These are phyloP conservation scores for Phymatocera aterrima DNA, from an alignment of 2,888 invertebrate genomes.

Conservation along the genomic window DNA sequence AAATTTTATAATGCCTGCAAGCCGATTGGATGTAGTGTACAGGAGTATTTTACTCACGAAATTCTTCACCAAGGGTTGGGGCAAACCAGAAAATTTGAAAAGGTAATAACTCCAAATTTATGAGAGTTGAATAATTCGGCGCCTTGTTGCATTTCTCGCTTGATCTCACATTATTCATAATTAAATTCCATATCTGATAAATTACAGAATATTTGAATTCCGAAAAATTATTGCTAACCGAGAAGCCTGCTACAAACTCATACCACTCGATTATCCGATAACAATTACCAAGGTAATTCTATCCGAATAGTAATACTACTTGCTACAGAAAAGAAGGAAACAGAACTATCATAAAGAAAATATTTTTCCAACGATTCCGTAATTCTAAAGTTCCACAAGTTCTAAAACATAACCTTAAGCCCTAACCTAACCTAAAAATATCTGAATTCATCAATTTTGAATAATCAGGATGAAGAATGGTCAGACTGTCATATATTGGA, in stretches of 20 bases:
- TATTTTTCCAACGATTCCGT: neutral
- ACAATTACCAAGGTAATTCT: slow-evolving; percentile 87
- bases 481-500: slow-evolving; percentile 87
- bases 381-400: neutral
- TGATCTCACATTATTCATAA: slow-evolving; percentile 1
- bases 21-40: slow-evolving; percentile 85
- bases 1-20: slow-evolving; percentile 65
- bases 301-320: too few species aligned
- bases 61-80: slow-evolving; percentile 98
- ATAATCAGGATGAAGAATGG: slow-evolving; percentile 82
- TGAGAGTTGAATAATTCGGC: neutral
- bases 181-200: slow-evolving; percentile 69
- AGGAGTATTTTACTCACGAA: slow-evolving; percentile 90
- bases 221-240: slow-evolving; percentile 91
- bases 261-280: slow-evolving; percentile 90
- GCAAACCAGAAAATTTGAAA: slow-evolving; percentile 92
- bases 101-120: slow-evolving; percentile 77
- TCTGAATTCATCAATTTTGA: neutral
- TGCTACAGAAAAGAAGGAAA: too few species aligned
- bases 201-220: slow-evolving; percentile 90
- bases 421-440: neutral
- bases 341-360: too few species aligned
- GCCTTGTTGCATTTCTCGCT: slow-evolving; percentile 9
- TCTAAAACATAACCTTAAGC: neutral
- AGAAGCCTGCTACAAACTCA: slow-evolving; percentile 87